Evolutionary conservation across 2,113 vertebrate species (phyloP), one percentile per base, ranked within the genome.

Genomic region (Atlantisia rogersi): DNA sequence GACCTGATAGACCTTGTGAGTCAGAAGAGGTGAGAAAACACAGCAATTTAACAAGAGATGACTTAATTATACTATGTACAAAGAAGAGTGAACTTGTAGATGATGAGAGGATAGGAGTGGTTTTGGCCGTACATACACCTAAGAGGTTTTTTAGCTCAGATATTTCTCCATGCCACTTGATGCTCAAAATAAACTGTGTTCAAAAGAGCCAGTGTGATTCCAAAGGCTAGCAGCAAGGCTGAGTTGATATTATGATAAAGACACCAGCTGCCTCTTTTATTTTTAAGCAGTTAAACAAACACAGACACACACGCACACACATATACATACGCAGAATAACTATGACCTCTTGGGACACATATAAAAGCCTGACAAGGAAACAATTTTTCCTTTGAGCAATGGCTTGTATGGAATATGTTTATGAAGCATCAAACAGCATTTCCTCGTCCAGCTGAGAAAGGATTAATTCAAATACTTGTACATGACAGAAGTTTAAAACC

Each of bases 271-370:
- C 2, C 2, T 29, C 26, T 48, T 42, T 22, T 64, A 31, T 75
- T 92, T 48, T 67, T 62, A 60, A 62, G 21, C 37, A 37, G 17
- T 76, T 60, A 60, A 87, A 64, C 16, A 46, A 18, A 63, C 0
- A 2, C 2, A 6, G 11, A 35, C 10, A 18, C 6, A 12, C 3
- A 2, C 3, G 4, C 2, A 3, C 2, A 42, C 18, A 9, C 19
- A 21, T 11, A 55, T 22, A 50, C 8, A 9, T 5, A 52, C 9
- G 37, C 3, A 55, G 25, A 85, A 70, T 8, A 26, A 70, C 12
- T 55, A 4, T 35, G 46, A 59, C 21, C 67, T 92, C 59, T 78
- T 87, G 31, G 58, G 21, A 48, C 3, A 13, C 12, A 6, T 68
- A 48, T 14, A 65, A 95, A 88, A 92, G 4, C 18, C 21, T 82